phyloP scores from a whole-genome alignment of 1,140 invertebrate genomes.

The Melitaea cinxia region DNA sequence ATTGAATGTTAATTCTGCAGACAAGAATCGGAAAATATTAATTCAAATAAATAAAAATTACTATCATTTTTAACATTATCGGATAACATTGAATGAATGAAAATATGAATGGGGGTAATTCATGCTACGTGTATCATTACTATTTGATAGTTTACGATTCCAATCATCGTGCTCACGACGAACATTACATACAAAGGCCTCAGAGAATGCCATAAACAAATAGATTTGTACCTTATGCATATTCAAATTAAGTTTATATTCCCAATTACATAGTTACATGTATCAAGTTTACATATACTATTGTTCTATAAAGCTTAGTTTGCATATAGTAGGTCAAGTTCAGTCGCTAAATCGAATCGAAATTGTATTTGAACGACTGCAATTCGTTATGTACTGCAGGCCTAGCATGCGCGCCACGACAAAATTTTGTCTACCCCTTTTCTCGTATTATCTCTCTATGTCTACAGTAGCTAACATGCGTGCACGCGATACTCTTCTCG shows the following conservation, averaged over 20 bases:
- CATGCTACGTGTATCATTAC: slow-evolving; percentile 11
- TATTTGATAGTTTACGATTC: slow-evolving; percentile 15
- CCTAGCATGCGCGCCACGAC: too few species aligned
- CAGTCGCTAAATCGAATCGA: slow-evolving; percentile 20
- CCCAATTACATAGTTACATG: not conserved
- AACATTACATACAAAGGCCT: not conserved
- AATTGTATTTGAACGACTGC: slow-evolving; percentile 5
- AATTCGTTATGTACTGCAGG: slow-evolving; percentile 16
- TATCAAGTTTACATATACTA: slow-evolving; percentile 12
- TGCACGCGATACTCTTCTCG: too few species aligned
- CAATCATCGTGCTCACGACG: slow-evolving; percentile 11
- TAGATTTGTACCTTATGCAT: not conserved
- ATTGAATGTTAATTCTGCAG: too few species aligned
- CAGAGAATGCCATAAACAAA: not conserved
- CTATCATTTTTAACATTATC: too few species aligned
- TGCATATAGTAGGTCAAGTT: slow-evolving; percentile 30
- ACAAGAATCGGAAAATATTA: too few species aligned
- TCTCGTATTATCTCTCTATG: too few species aligned
- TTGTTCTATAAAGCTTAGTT: slow-evolving; percentile 25
- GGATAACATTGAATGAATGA: slow-evolving; percentile 10
- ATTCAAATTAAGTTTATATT: slow-evolving; percentile 7
- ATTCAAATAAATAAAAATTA: too few species aligned
- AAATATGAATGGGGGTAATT: slow-evolving; percentile 13
- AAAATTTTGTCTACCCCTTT: too few species aligned
- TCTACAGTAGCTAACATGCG: too few species aligned